These are phyloP conservation scores for Heliothis subflexa DNA, from an alignment of 1,140 invertebrate species.

Conservation along the genomic window DNA sequence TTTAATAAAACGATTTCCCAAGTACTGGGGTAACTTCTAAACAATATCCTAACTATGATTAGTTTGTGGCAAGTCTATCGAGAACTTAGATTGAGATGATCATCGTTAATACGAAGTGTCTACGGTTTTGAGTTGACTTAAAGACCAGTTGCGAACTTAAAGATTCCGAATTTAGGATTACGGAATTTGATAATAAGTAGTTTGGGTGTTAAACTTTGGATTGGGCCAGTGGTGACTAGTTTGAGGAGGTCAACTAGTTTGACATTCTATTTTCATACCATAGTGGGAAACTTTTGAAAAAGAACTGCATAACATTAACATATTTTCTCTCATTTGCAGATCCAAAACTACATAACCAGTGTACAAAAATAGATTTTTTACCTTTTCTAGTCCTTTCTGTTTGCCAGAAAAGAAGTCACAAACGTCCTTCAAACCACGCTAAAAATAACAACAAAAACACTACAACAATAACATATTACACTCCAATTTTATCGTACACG, in stretches of 20 bases:
- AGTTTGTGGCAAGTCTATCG: conserved; percentile 39
- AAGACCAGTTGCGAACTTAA: conserved; percentile 11
- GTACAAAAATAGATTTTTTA: too few relatives aligned
- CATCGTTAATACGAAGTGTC: conserved; percentile 39
- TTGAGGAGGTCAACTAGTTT: background rate
- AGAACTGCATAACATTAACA: too few relatives aligned
- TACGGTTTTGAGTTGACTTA: conserved; percentile 35
- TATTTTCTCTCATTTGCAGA: too few relatives aligned
- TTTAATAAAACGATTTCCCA: conserved; percentile 20
- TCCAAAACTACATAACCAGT: too few relatives aligned
- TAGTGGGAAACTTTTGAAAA: too few relatives aligned
- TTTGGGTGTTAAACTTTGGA: background rate
- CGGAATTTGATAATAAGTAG: conserved; percentile 1
- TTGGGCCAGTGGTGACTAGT: background rate
- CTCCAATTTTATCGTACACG: background rate
- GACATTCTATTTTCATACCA: too few relatives aligned
- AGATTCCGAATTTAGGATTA: conserved; percentile 27
- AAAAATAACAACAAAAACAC: too few relatives aligned
- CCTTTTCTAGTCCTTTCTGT: too few relatives aligned
- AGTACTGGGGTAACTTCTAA: conserved; percentile 14
- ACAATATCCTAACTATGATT: conserved; percentile 44
- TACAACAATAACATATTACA: background rate
- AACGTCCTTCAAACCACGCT: too few relatives aligned
- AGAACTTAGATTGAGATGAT: conserved; percentile 41
- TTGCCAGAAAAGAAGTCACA: too few relatives aligned